Evolutionary conservation across 2,797 vertebrate species (phyloP).

Genomic region (Enteromius unitaeniatus): DNA sequence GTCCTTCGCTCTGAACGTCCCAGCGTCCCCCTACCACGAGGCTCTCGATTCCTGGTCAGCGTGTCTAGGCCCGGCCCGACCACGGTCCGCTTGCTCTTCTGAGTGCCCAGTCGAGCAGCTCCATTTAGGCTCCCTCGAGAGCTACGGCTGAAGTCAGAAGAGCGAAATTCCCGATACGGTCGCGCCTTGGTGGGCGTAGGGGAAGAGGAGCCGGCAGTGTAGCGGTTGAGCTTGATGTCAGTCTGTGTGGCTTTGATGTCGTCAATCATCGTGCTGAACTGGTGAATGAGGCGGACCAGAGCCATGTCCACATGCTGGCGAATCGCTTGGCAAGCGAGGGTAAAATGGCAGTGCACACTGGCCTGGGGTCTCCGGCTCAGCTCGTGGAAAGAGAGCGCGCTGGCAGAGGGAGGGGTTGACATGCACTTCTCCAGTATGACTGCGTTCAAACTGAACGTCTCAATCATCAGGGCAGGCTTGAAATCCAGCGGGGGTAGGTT

Average conservation of each 20-base stretch:
- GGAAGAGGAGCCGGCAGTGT: slow-evolving; percentile 95
- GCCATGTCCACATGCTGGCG: slow-evolving; percentile 99
- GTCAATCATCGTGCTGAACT: slow-evolving; percentile 99
- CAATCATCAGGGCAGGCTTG: slow-evolving; percentile 94
- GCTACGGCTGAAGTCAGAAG: slow-evolving; percentile 96
- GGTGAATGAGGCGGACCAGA: slow-evolving; percentile 96
- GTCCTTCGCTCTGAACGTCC: slow-evolving; percentile 93
- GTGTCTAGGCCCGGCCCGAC: slow-evolving; percentile 74
- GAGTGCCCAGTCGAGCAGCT: slow-evolving; percentile 68
- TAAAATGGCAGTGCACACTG: slow-evolving; percentile 97
- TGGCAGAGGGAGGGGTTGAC: slow-evolving; percentile 74
- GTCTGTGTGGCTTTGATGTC: slow-evolving; percentile 99
- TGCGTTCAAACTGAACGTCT: slow-evolving; percentile 95
- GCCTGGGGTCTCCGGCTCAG: slow-evolving; percentile 94
- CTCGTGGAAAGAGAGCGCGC: slow-evolving; percentile 93
- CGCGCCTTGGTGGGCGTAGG: slow-evolving; percentile 95
- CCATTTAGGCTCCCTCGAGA: slow-evolving; percentile 94
- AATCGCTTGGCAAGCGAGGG: slow-evolving; percentile 95
- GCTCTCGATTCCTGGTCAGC: slow-evolving; percentile 81
- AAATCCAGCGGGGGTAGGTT: slow-evolving; percentile 93
- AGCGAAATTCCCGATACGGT: slow-evolving; percentile 91
- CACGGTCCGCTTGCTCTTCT: slow-evolving; percentile 72
- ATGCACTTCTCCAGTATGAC: slow-evolving; percentile 95
- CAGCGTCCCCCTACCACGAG: slow-evolving; percentile 87
- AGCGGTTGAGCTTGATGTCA: slow-evolving; percentile 96